phyloP scores from a whole-genome alignment of 2,888 invertebrate genomes.

The Acleris sparsana region DNA sequence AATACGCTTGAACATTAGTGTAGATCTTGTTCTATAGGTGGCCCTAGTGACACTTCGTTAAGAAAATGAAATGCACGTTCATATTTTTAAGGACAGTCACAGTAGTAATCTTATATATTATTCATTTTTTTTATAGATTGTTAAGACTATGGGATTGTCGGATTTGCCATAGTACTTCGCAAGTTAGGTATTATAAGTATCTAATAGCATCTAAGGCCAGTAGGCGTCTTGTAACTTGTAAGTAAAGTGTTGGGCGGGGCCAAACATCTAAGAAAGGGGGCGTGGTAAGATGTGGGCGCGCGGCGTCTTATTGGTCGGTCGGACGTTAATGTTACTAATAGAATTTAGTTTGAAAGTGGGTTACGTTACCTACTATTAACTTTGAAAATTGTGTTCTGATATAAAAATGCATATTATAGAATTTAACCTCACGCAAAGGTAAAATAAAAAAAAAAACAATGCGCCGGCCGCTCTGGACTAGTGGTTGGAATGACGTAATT shows the following conservation, averaged over 20 bases:
- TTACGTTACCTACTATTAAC: too few species aligned
- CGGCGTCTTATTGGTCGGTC: conserved; percentile 50
- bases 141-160: too few species aligned
- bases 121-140: too few species aligned
- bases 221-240: conserved; percentile 39
- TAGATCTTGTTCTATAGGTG: conserved; percentile 5
- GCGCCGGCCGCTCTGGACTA: too few species aligned
- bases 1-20: background rate
- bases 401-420: too few species aligned
- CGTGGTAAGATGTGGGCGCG: conserved; percentile 61
- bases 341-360: background rate
- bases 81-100: too few species aligned
- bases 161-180: background rate
- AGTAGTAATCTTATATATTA: too few species aligned
- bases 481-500: too few species aligned
- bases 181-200: conserved; percentile 7
- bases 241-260: conserved; percentile 50
- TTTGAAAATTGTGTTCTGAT: too few species aligned
- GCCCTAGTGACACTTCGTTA: background rate
- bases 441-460: too few species aligned
- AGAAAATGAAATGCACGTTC: background rate
- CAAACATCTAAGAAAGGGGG: conserved; percentile 74
- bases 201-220: conserved; percentile 36
- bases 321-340: conserved; percentile 10
- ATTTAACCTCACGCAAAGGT: too few species aligned